A percentile compares a stretch with the other conserved stretches of the same genome.
Conservation (phyloP, 2,888 invertebrate species). For the Tipula vernalis region DNA sequence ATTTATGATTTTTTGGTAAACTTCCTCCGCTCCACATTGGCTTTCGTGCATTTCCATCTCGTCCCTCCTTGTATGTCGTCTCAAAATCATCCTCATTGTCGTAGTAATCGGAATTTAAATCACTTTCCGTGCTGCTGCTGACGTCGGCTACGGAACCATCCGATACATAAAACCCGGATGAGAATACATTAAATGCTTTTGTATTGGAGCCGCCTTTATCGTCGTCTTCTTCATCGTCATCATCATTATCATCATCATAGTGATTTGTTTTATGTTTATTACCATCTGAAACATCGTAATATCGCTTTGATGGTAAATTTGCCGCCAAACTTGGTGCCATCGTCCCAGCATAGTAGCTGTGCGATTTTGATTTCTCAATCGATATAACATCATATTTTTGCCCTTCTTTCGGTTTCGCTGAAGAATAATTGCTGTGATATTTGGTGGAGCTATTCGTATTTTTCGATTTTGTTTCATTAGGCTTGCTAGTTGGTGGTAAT, state of each 20-base stretch:
- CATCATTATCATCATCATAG: background rate
- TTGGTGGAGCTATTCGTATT: background rate
- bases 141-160: background rate
- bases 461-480: background rate
- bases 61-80: background rate
- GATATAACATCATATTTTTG: conserved; percentile 22
- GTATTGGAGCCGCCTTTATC: background rate
- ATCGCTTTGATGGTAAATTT: background rate
- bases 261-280: background rate
- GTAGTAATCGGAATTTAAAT: conserved; percentile 6
- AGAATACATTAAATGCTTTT: conserved; percentile 8
- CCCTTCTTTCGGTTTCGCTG: background rate
- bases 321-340: conserved; percentile 17
- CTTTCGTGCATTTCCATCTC: background rate
- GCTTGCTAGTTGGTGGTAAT: conserved; percentile 14
- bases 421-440: conserved; percentile 8
- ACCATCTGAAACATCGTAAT: background rate
- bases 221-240: background rate
- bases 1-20: conserved; percentile 17
- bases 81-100: background rate
- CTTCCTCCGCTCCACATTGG: conserved; percentile 13
- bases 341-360: conserved; percentile 34
- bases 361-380: conserved; percentile 33
- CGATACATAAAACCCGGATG: conserved; percentile 5
- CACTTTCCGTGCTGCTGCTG: background rate